Conservation (phyloP, 2,113 vertebrate genomes). For the Synodontis membranacea region DNA sequence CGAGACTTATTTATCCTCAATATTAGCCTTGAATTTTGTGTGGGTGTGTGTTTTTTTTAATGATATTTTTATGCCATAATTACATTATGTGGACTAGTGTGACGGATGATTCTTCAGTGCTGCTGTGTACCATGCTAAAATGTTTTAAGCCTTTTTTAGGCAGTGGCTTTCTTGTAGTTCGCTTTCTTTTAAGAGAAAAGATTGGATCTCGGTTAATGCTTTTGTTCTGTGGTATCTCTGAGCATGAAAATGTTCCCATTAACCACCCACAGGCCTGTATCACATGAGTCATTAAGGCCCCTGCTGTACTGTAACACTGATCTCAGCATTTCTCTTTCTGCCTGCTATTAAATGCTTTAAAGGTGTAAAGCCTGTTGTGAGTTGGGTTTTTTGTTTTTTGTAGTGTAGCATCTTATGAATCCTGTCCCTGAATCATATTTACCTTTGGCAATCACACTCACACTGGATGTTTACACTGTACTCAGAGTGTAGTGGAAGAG, state of each 20-base stretch:
- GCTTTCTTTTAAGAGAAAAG: not conserved
- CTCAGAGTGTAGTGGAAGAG: not conserved
- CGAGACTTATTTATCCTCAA: not conserved
- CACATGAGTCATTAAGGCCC: conserved; percentile 28
- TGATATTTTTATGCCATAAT: not conserved
- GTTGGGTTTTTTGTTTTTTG: not conserved
- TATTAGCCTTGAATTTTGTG: not conserved
- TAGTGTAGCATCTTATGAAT: not conserved
- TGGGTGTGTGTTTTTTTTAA: not conserved
- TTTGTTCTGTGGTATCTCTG: conserved; percentile 11
- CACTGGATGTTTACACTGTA: conserved; percentile 23
- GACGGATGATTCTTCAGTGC: not conserved
- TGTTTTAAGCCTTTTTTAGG: not conserved
- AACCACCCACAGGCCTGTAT: conserved; percentile 27
- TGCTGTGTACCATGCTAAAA: not conserved
- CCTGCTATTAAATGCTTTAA: not conserved
- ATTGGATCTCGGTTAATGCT: not conserved
- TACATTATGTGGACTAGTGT: not conserved
- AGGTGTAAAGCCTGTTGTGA: not conserved
- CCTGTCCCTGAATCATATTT: not conserved
- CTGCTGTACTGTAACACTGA: not conserved
- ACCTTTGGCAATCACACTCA: not conserved
- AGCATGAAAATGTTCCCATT: conserved; percentile 9
- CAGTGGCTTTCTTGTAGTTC: not conserved
- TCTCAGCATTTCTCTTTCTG: not conserved